Conservation (phyloP, 1,140 invertebrate genomes). For the Helicoverpa armigera region DNA sequence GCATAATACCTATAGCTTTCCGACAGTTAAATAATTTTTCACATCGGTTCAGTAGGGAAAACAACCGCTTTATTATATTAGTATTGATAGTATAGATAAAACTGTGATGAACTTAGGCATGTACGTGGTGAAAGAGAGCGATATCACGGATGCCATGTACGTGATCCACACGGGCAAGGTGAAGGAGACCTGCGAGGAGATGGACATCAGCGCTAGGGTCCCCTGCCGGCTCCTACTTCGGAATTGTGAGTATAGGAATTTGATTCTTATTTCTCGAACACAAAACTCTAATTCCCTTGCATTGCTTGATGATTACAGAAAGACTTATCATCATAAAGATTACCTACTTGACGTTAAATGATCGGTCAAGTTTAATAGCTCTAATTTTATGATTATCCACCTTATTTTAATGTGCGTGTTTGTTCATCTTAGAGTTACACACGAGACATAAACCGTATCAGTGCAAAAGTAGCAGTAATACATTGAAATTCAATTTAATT, state of each 20-base stretch:
- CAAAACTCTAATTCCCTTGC: too few relatives aligned
- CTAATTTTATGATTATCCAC: too few relatives aligned
- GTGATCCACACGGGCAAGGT: conserved; percentile 80
- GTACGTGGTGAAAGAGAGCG: conserved; percentile 79
- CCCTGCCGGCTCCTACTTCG: conserved; percentile 67
- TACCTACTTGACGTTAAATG: too few relatives aligned
- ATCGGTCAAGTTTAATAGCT: too few relatives aligned
- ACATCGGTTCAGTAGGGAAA: too few relatives aligned
- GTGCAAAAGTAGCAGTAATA: neutral
- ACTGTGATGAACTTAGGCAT: conserved; percentile 62
- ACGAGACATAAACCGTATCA: neutral
- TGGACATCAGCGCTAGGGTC: conserved; percentile 44
- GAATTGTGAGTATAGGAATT: conserved; percentile 60
- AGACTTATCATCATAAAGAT: too few relatives aligned
- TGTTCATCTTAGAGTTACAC: too few relatives aligned
- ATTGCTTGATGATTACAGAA: too few relatives aligned
- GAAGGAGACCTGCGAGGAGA: conserved; percentile 54
- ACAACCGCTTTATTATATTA: neutral
- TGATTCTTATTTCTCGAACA: neutral
- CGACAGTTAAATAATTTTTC: too few relatives aligned
- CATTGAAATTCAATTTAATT: conserved; percentile 39
- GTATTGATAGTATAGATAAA: neutral
- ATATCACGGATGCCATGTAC: conserved; percentile 82
- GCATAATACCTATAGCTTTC: too few relatives aligned
- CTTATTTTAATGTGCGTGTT: too few relatives aligned